Evolutionary conservation across 92 coral and sea anemone species (phyloP).

Genomic region (Montipora capitata): DNA sequence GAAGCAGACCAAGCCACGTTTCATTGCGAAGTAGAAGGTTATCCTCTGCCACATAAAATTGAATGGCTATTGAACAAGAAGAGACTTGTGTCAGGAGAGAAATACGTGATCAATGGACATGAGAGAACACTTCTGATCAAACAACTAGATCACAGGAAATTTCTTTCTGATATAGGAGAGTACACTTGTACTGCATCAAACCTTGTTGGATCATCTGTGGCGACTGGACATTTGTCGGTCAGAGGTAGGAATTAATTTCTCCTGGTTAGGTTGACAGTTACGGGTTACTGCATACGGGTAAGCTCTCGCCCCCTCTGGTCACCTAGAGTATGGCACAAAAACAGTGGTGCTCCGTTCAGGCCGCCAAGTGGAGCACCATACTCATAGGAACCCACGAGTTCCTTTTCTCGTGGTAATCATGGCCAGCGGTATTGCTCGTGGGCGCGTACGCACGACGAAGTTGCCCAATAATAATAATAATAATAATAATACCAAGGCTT

Average conservation of each 20-base stretch:
- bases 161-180: background rate
- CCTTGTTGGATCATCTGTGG: background rate
- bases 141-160: background rate
- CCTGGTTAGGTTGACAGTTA: background rate
- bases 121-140: background rate
- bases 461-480: no score
- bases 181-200: background rate
- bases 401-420: no score
- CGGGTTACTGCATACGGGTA: no score
- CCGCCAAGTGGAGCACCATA: no score
- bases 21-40: background rate
- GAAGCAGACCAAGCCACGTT: background rate
- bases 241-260: background rate
- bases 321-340: no score
- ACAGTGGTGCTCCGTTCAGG: no score
- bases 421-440: no score
- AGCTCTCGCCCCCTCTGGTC: no score
- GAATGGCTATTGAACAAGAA: slow-evolving; percentile 2
- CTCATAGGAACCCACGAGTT: no score
- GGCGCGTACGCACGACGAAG: no score
- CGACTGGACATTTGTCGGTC: slow-evolving; percentile 8
- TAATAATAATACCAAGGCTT: no score
- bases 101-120: background rate
- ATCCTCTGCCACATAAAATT: background rate
- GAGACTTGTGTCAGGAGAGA: background rate